These are phyloP conservation scores for Poeciliopsis paucimaculata DNA, from an alignment of 2,797 vertebrate genomes.

Conservation along the genomic window DNA sequence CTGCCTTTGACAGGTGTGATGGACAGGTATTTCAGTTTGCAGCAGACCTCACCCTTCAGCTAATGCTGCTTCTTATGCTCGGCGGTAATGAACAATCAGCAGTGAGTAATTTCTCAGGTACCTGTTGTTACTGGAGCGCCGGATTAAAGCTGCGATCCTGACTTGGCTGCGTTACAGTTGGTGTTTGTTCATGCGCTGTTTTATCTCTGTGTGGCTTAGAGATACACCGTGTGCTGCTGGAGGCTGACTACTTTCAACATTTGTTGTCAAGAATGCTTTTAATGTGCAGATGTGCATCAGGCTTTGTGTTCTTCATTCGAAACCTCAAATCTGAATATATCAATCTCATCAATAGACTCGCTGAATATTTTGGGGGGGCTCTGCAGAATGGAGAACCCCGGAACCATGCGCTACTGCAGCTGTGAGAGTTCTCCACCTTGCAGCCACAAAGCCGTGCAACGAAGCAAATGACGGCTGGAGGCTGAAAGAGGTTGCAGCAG, in stretches of 20 bases:
- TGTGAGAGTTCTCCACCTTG: slow-evolving; percentile 52
- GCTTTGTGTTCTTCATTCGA: neutral
- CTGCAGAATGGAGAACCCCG: slow-evolving; percentile 50
- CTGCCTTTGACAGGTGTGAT: slow-evolving; percentile 63
- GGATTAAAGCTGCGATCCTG: slow-evolving; percentile 51
- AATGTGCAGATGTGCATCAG: slow-evolving; percentile 5
- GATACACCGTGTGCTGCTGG: slow-evolving; percentile 22
- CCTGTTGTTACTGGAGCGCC: slow-evolving; percentile 44
- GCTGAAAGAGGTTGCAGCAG: slow-evolving; percentile 52
- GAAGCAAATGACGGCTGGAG: slow-evolving; percentile 57
- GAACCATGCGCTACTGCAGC: slow-evolving; percentile 51
- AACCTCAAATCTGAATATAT: neutral
- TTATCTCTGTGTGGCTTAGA: slow-evolving; percentile 53
- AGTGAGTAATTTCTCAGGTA: slow-evolving; percentile 64
- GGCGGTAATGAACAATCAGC: slow-evolving; percentile 62
- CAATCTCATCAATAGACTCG: slow-evolving; percentile 26
- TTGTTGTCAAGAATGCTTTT: slow-evolving; percentile 8
- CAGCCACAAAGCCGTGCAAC: slow-evolving; percentile 45
- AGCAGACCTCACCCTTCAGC: slow-evolving; percentile 57
- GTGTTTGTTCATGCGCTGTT: slow-evolving; percentile 65
- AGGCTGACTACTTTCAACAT: slow-evolving; percentile 49
- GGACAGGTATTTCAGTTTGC: slow-evolving; percentile 45
- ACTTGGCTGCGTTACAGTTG: slow-evolving; percentile 45
- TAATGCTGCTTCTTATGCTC: slow-evolving; percentile 62
- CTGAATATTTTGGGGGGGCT: slow-evolving; percentile 27